These are phyloP conservation scores for Stenoptilia bipunctidactyla DNA, from an alignment of 2,888 invertebrate species.

Conservation along the genomic window DNA sequence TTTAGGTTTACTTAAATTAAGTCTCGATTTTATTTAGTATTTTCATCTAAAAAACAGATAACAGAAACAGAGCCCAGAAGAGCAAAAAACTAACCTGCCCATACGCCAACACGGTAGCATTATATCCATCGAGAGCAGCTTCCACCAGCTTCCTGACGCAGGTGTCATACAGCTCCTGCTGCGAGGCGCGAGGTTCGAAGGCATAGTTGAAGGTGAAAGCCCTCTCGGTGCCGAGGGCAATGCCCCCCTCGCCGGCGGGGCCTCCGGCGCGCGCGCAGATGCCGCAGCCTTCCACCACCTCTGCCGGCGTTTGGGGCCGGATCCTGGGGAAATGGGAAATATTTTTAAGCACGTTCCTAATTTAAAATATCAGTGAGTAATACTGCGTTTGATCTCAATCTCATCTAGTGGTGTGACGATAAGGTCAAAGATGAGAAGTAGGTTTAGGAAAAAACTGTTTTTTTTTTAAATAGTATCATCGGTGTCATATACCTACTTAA, in stretches of 20 bases:
- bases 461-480: no score
- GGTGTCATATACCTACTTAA: no score
- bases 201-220: slow-evolving; percentile 98
- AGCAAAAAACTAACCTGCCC: slow-evolving; percentile 78
- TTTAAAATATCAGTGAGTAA: no score
- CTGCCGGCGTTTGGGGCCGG: slow-evolving; percentile 92
- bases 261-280: slow-evolving; percentile 93
- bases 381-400: no score
- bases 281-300: slow-evolving; percentile 95
- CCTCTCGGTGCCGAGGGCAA: slow-evolving; percentile 92
- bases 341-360: no score
- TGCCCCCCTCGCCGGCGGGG: slow-evolving; percentile 90
- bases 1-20: no score
- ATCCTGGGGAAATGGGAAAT: slow-evolving; percentile 73
- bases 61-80: no score
- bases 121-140: slow-evolving; percentile 95
- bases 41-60: no score
- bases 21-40: no score
- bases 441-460: no score
- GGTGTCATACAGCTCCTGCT: slow-evolving; percentile 83
- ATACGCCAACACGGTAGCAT: slow-evolving; percentile 97
- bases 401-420: no score
- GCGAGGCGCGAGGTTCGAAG: slow-evolving; percentile 84
- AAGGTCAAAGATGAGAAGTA: no score
- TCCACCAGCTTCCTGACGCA: slow-evolving; percentile 91